Percentiles rank a stretch among this genome's conserved stretches.
These are phyloP conservation scores for Aramus guarauna DNA, from an alignment of 2,113 vertebrate species.

Conservation along the genomic window DNA sequence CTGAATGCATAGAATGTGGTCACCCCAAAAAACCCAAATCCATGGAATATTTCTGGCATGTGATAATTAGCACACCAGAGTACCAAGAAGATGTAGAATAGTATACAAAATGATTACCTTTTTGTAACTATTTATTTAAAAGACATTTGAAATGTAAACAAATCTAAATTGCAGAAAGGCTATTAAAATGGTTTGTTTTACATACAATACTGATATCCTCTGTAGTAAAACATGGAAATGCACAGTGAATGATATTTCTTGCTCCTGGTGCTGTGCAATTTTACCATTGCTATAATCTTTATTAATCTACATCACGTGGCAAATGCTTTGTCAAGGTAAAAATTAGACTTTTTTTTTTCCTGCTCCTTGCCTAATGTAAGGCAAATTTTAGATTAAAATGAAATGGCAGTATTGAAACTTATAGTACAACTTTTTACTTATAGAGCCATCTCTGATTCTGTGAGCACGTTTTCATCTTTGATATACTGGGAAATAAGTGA, in stretches of 20 bases:
- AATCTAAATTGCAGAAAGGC: background rate
- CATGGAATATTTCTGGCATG: background rate
- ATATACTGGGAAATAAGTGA: conserved; percentile 9
- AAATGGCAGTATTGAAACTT: background rate
- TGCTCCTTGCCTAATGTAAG: background rate
- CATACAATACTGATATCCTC: background rate
- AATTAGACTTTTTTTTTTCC: background rate
- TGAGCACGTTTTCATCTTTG: background rate
- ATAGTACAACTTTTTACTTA: background rate
- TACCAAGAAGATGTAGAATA: background rate
- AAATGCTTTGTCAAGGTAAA: background rate
- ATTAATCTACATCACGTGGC: background rate
- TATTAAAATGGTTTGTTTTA: background rate
- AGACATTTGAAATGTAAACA: background rate
- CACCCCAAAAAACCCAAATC: background rate
- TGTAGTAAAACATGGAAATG: background rate
- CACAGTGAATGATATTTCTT: background rate
- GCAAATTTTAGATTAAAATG: background rate
- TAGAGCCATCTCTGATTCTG: background rate
- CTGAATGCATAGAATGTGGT: background rate
- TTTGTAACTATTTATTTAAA: background rate
- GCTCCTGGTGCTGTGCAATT: background rate
- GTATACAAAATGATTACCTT: background rate
- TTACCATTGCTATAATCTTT: background rate
- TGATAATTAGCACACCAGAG: background rate